Evolutionary conservation across 2,113 vertebrate species (phyloP).

Genomic region (Python bivittatus): DNA sequence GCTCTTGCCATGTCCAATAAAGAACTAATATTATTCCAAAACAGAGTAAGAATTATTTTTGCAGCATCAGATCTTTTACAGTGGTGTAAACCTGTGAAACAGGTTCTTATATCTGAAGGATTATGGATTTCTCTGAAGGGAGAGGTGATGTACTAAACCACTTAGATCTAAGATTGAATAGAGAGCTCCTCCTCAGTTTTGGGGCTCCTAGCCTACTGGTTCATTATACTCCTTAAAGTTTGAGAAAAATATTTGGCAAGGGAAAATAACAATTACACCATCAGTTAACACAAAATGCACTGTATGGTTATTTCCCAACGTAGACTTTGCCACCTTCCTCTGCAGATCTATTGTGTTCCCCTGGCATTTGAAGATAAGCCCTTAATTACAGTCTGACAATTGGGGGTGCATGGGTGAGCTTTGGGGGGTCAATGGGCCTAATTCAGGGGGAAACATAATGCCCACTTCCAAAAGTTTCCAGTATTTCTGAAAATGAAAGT

Average conservation of each 20-base stretch:
- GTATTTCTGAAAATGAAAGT: not conserved
- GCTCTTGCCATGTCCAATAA: conserved; percentile 75
- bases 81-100: not conserved
- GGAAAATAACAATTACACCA: not conserved
- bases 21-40: conserved; percentile 65
- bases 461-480: not conserved
- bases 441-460: not conserved
- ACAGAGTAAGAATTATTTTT: conserved; percentile 35
- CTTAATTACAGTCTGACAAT: not conserved
- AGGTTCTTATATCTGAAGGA: not conserved
- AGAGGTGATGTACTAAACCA: not conserved
- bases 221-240: not conserved
- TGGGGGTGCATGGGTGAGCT: not conserved
- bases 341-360: not conserved
- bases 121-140: not conserved
- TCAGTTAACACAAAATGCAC: not conserved
- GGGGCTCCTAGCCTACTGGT: not conserved
- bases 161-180: not conserved
- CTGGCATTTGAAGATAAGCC: not conserved
- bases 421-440: not conserved
- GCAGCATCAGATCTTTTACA: conserved; percentile 19
- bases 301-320: too few relatives aligned
- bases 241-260: not conserved
- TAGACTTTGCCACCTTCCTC: not conserved
- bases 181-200: not conserved